Conservation (phyloP, 2,888 invertebrate genomes). For the Chouioia cunea region DNA sequence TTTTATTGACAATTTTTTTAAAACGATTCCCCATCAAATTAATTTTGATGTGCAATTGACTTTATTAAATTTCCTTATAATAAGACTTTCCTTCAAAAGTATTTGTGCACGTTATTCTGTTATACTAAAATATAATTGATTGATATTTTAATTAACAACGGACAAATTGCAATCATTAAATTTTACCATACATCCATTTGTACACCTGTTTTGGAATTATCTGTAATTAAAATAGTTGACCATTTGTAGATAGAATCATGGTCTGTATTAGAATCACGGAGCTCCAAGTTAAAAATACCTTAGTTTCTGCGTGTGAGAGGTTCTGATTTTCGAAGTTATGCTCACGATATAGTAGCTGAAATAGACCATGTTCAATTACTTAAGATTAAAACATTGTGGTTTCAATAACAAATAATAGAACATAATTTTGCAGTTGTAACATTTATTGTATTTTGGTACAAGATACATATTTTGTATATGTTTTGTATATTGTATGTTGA, state of each 20-base stretch:
- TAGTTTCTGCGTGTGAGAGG: conserved; percentile 10
- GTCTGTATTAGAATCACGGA: conserved; percentile 1
- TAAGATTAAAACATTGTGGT: neutral
- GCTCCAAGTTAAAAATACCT: conserved; percentile 13
- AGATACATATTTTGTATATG: conserved; percentile 60
- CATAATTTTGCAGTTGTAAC: conserved; percentile 52
- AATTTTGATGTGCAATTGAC: too few species aligned
- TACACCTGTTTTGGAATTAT: conserved; percentile 9
- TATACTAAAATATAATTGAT: too few species aligned
- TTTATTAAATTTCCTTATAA: too few species aligned
- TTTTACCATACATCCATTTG: neutral
- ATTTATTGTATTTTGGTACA: conserved; percentile 57
- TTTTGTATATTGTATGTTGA: conserved; percentile 53
- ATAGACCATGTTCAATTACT: neutral
- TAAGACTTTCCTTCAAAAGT: too few species aligned
- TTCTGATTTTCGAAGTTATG: conserved; percentile 6
- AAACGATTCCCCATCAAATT: too few species aligned
- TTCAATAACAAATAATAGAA: neutral
- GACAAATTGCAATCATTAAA: too few species aligned
- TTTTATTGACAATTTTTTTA: too few species aligned
- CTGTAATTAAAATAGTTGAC: conserved; percentile 13
- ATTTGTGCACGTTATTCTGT: too few species aligned
- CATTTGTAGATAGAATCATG: conserved; percentile 20
- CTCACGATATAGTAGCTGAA: neutral
- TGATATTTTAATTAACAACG: too few species aligned